Evolutionary conservation across 1,140 invertebrate genomes (phyloP).

Genomic region (Drosophila nasuta): DNA sequence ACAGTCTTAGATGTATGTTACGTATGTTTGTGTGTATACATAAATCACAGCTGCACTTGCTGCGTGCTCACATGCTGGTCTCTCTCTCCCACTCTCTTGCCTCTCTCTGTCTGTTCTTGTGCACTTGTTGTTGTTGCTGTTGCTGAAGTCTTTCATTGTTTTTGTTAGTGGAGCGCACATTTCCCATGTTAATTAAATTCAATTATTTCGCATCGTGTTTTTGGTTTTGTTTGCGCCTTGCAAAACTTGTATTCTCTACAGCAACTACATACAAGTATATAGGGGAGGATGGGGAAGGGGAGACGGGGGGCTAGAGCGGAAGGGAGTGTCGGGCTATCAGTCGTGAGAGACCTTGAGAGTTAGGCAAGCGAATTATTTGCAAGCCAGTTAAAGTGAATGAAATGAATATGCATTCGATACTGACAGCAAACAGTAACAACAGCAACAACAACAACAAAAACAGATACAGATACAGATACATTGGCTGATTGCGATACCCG

Average conservation of each 20-base stretch:
- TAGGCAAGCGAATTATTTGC: conserved; percentile 15
- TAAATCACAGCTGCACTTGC: conserved; percentile 42
- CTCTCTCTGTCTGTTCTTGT: conserved; percentile 13
- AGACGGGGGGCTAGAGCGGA: neutral
- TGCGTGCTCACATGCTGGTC: conserved; percentile 23
- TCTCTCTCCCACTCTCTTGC: neutral
- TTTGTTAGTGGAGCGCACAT: conserved; percentile 33
- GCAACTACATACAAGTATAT: neutral
- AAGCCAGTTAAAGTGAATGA: conserved; percentile 18
- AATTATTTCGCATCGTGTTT: conserved; percentile 66
- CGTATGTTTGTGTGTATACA: neutral
- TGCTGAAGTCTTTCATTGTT: conserved; percentile 26
- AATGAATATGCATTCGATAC: conserved; percentile 46
- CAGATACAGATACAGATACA: conserved; percentile 5
- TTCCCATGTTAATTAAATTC: conserved; percentile 72
- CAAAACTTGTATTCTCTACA: conserved; percentile 14
- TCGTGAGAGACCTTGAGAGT: conserved; percentile 20
- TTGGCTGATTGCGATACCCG: neutral
- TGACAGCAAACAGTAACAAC: neutral
- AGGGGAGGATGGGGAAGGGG: neutral
- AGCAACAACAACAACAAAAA: neutral
- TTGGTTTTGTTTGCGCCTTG: conserved; percentile 27
- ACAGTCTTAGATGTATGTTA: neutral
- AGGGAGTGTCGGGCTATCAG: conserved; percentile 8
- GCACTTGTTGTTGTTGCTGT: conserved; percentile 19